A percentile compares a stretch with the other conserved stretches of the same genome.
Evolutionary conservation across 2,797 vertebrate species (phyloP).

Genomic region (Oreonectes daqikongensis): DNA sequence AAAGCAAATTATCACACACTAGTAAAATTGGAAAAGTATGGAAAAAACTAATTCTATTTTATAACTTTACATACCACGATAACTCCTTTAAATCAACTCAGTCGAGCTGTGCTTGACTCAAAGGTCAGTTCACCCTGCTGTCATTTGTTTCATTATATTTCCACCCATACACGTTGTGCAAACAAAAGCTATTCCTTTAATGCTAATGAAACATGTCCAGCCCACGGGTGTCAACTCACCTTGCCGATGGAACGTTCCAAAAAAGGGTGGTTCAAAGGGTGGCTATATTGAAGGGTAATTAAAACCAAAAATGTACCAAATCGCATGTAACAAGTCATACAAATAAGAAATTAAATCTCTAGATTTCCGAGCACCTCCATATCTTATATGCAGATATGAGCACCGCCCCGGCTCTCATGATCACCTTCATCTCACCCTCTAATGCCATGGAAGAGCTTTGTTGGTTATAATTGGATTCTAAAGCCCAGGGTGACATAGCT

Average conservation of each 20-base stretch:
- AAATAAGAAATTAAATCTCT: neutral
- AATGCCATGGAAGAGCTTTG: constrained; percentile 59
- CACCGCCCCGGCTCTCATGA: neutral
- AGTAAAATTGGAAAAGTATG: neutral
- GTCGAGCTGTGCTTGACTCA: neutral
- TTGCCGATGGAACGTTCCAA: constrained; percentile 61
- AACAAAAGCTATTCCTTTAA: constrained; percentile 46
- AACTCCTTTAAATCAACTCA: neutral
- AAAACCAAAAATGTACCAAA: constrained; percentile 57
- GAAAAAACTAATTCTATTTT: neutral
- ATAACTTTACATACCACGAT: constrained; percentile 18
- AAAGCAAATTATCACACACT: neutral
- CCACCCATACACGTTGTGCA: constrained; percentile 1
- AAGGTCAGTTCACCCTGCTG: constrained; percentile 1
- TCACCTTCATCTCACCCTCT: constrained; percentile 32
- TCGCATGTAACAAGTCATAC: neutral
- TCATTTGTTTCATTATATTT: constrained; percentile 17
- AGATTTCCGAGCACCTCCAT: neutral
- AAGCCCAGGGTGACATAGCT: constrained; percentile 51
- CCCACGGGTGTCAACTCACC: constrained; percentile 41
- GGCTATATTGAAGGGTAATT: neutral
- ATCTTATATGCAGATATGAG: neutral
- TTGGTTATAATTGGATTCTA: constrained; percentile 68
- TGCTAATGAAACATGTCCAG: constrained; percentile 49
- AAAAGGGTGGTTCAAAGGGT: constrained; percentile 9